A percentile compares a stretch with the other conserved stretches of the same genome.
phyloP scores from a whole-genome alignment of 2,113 vertebrate genomes.

The Fulmarus glacialis region DNA sequence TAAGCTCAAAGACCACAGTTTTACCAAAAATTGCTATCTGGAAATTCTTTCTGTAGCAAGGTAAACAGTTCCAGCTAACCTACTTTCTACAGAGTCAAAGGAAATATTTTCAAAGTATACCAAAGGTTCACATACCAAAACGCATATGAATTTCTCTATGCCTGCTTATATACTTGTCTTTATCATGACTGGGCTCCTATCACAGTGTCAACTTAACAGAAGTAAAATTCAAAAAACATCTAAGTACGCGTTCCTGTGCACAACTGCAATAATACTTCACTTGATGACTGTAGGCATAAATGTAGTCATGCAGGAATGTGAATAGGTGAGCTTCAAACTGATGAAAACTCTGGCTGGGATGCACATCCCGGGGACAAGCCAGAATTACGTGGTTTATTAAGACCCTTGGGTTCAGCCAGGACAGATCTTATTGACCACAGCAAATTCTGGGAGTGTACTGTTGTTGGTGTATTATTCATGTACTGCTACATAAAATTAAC shows the following conservation, averaged over 20 bases:
- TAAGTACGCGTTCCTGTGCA: neutral
- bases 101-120: slow-evolving; percentile 34
- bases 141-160: neutral
- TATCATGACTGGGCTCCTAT: neutral
- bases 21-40: slow-evolving; percentile 29
- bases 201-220: neutral
- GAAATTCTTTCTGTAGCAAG: slow-evolving; percentile 21
- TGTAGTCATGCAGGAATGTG: neutral
- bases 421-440: neutral
- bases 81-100: slow-evolving; percentile 14
- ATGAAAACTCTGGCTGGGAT: neutral
- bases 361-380: neutral
- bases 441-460: neutral
- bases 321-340: neutral
- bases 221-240: neutral
- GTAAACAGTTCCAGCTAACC: slow-evolving; percentile 48
- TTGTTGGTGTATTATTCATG: neutral
- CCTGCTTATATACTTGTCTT: neutral
- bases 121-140: neutral
- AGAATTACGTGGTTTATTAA: neutral
- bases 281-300: neutral
- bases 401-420: neutral
- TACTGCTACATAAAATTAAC: neutral
- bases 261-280: neutral
- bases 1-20: slow-evolving; percentile 31